These are phyloP conservation scores for Falcaria lacertinaria DNA, from an alignment of 2,888 invertebrate species.

Conservation along the genomic window DNA sequence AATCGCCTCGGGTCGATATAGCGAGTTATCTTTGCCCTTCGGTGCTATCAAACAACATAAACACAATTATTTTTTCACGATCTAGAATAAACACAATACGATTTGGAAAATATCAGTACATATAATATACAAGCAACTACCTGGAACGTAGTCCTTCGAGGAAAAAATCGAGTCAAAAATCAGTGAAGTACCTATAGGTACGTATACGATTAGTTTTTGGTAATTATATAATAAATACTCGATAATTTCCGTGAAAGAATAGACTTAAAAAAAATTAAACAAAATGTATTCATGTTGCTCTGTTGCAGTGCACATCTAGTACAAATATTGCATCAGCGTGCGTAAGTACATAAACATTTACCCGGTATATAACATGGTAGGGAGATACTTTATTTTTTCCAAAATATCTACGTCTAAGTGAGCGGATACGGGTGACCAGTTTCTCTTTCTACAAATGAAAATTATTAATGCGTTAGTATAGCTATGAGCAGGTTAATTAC, in stretches of 20 bases:
- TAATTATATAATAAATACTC: not conserved
- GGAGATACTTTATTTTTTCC: slow-evolving; percentile 74
- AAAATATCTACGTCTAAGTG: slow-evolving; percentile 75
- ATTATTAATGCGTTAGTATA: slow-evolving; percentile 46
- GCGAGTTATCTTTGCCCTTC: slow-evolving; percentile 72
- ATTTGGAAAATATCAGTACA: not conserved
- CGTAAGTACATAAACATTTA: slow-evolving; percentile 58
- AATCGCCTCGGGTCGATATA: slow-evolving; percentile 73
- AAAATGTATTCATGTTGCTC: slow-evolving; percentile 7
- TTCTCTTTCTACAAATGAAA: slow-evolving; percentile 73
- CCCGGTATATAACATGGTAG: slow-evolving; percentile 58
- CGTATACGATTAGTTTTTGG: too few species aligned
- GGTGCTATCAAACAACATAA: slow-evolving; percentile 66
- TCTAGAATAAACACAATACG: not conserved
- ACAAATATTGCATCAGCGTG: slow-evolving; percentile 37
- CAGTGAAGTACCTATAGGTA: too few species aligned
- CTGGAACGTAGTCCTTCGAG: not conserved
- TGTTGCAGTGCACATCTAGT: slow-evolving; percentile 24
- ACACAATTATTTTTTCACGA: slow-evolving; percentile 16
- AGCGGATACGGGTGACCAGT: slow-evolving; percentile 70
- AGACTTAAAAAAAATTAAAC: slow-evolving; percentile 3
- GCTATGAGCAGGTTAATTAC: slow-evolving; percentile 4
- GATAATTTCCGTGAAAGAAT: not conserved
- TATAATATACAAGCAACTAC: not conserved
- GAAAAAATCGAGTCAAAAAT: not conserved